Base-by-base conservation (phyloP, 2,797 vertebrate species). In the Cheirogaleus major region DNA sequence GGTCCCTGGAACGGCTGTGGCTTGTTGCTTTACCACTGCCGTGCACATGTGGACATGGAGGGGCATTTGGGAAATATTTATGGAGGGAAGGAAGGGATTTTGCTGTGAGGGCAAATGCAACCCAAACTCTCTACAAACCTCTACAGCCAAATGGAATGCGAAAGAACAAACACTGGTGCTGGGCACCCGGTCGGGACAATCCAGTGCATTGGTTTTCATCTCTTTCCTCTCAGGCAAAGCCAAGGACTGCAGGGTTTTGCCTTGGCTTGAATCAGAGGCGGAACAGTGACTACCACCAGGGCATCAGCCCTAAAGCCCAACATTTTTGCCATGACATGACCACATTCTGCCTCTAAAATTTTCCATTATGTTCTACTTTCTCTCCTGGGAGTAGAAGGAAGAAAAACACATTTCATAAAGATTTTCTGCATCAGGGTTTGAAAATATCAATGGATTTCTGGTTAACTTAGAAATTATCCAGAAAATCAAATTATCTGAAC, bases 401-500 rank as follows among this genome's bases (percentile, higher is more conserved):
- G 30, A 81, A 50, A 38, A 83, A 38, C 45, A 55, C 0, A 20
- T 85, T 72, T 67, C 45, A 14, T 50, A 84, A 95, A 91, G 73
- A 32, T 84, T 89, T 95, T 94, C 79, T 43, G 20, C 57, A 67
- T 73, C 7, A 41, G 43, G 20, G 17, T 15, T 95, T 89, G 91
- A n/a, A 94, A 82, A 35, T 86, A 94, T 13, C 3, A 10, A 23
- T 76, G 75, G 78, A 45, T 73, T 84, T 95, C 89, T 92, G 38
- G 52, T 80, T 93, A 84, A 61, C 38, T 35, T 35, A 22, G 59
- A 95, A 78, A 89, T 94, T 70, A 80, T 67, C 52, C 63, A 61
- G 92, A 94, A 93, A 93, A 93, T 67, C 4, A 76, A 85, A 75
- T 96, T 48, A 92, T 61, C 55, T 6, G 13, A 45, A n/a, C 48